Conservation (phyloP, 2,113 vertebrate genomes). For the Loxodonta africana region DNA sequence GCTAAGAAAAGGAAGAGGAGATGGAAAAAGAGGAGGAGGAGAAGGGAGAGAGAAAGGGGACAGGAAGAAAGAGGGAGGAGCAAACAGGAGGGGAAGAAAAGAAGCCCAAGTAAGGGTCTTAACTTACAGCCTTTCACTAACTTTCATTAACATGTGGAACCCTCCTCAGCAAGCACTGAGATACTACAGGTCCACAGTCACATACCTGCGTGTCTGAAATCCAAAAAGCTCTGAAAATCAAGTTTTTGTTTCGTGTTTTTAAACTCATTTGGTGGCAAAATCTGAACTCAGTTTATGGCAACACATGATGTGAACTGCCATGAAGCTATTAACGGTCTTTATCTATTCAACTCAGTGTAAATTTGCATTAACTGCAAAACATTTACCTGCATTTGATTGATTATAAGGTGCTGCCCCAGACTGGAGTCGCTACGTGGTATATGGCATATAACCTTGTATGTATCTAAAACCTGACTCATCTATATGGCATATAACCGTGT, state of each 20-base stretch:
- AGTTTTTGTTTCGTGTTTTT: conserved; percentile 19
- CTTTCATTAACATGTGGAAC: background rate
- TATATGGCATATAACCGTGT: background rate
- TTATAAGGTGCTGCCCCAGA: background rate
- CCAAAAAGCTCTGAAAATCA: background rate
- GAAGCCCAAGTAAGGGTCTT: background rate
- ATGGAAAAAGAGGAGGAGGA: background rate
- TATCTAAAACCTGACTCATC: conserved; percentile 36
- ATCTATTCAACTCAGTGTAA: background rate
- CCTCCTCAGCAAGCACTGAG: background rate
- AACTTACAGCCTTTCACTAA: background rate
- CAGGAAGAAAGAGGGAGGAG: background rate
- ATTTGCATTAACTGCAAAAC: conserved; percentile 19
- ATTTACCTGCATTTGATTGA: background rate
- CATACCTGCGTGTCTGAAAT: background rate
- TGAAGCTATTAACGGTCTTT: background rate
- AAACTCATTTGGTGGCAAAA: conserved; percentile 56
- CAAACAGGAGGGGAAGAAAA: background rate
- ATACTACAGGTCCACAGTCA: background rate
- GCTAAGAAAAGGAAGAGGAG: background rate
- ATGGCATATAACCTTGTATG: background rate
- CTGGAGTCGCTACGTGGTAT: background rate
- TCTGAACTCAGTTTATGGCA: conserved; percentile 41
- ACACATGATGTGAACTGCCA: background rate
- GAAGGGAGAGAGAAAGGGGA: background rate